Evolutionary conservation across 2,888 invertebrate species (phyloP).

Genomic region (Chamaedrilus cognettii): DNA sequence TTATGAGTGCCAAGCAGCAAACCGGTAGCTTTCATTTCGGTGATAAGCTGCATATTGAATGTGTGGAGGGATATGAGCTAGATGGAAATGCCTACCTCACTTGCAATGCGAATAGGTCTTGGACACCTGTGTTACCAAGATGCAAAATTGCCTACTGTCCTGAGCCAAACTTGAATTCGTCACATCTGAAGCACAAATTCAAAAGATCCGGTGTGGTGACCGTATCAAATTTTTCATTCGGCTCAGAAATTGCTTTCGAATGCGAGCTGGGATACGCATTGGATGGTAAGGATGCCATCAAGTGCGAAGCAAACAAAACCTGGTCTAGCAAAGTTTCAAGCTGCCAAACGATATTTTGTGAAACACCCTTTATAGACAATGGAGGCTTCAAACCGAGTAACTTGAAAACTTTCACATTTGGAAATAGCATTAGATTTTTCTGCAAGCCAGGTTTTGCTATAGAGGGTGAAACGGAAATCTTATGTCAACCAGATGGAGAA

Average conservation of each 20-base stretch:
- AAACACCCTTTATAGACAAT: slow-evolving; percentile 24
- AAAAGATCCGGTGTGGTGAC: slow-evolving; percentile 1
- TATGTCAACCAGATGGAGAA: slow-evolving; percentile 30
- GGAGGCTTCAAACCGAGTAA: slow-evolving; percentile 15
- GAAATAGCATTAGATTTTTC: slow-evolving; percentile 28
- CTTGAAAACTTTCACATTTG: slow-evolving; percentile 19
- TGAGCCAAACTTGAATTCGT: background rate
- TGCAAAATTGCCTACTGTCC: slow-evolving; percentile 9
- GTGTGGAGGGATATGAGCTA: slow-evolving; percentile 20
- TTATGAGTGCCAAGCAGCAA: slow-evolving; percentile 7
- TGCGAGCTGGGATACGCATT: slow-evolving; percentile 27
- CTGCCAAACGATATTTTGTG: slow-evolving; percentile 21
- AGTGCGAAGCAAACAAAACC: slow-evolving; percentile 7
- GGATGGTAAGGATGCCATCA: slow-evolving; percentile 2
- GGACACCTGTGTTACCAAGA: slow-evolving; percentile 9
- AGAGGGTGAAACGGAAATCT: slow-evolving; percentile 26
- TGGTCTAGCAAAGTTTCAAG: slow-evolving; percentile 22
- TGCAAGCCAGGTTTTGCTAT: slow-evolving; percentile 32
- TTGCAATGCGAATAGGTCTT: slow-evolving; percentile 10
- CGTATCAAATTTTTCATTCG: slow-evolving; percentile 10
- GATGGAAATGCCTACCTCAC: background rate
- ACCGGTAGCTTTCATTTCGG: slow-evolving; percentile 17
- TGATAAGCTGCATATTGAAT: slow-evolving; percentile 18
- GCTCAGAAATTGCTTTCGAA: slow-evolving; percentile 20
- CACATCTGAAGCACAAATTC: background rate